phyloP scores from a whole-genome alignment of 2,797 vertebrate species.

The Helostoma temminkii region DNA sequence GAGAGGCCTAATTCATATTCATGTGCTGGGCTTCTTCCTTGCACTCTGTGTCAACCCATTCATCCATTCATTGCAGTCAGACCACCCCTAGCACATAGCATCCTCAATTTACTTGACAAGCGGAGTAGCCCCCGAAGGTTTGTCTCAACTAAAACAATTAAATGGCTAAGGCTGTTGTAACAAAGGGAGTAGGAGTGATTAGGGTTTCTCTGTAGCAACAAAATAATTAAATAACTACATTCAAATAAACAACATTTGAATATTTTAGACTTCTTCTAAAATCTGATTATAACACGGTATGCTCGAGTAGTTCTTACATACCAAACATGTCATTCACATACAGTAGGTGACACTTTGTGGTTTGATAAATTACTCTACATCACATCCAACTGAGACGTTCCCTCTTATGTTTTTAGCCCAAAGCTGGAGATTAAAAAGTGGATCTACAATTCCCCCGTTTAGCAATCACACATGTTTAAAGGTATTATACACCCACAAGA shows the following conservation, averaged over 20 bases:
- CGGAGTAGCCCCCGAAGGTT: constrained; percentile 51
- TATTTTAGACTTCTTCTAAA: not conserved
- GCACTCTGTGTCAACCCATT: constrained; percentile 63
- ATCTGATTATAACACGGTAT: not conserved
- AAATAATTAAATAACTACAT: constrained; percentile 17
- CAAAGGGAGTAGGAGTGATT: constrained; percentile 22
- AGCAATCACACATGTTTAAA: constrained; percentile 75
- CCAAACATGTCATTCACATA: constrained; percentile 30
- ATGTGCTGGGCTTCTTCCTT: constrained; percentile 60
- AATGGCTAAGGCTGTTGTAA: constrained; percentile 16
- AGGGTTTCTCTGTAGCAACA: not conserved
- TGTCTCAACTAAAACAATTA: constrained; percentile 57
- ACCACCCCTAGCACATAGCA: constrained; percentile 46
- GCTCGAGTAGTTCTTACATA: constrained; percentile 29
- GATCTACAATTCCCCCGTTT: constrained; percentile 67
- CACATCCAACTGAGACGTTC: constrained; percentile 41
- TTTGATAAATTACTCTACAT: constrained; percentile 62
- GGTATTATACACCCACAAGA: constrained; percentile 69
- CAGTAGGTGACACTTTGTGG: constrained; percentile 36
- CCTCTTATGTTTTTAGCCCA: constrained; percentile 42
- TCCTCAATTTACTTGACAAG: constrained; percentile 54
- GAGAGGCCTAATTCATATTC: constrained; percentile 70
- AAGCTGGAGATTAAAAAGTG: constrained; percentile 60
- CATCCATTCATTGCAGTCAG: constrained; percentile 66
- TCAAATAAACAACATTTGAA: constrained; percentile 12